phyloP scores from a whole-genome alignment of 2,113 vertebrate species.

The Alosa alosa region DNA sequence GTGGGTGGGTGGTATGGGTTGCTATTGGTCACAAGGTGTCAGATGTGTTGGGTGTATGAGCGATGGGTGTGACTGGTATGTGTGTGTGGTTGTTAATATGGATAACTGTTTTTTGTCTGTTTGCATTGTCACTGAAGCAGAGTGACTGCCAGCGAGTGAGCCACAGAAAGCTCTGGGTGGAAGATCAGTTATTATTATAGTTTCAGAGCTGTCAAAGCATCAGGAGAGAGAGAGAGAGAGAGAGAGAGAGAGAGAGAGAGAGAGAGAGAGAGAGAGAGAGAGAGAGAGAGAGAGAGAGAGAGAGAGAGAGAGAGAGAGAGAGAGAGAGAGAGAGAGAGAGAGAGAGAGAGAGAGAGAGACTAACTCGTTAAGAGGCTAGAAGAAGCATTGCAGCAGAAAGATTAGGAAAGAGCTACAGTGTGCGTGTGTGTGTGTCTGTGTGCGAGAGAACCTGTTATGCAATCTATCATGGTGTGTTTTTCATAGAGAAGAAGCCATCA shows the following conservation, averaged over 20 bases:
- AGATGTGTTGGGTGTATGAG: not conserved
- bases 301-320: not conserved
- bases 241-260: too few species aligned
- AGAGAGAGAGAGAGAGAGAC: not conserved
- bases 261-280: too few species aligned
- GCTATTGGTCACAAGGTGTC: not conserved
- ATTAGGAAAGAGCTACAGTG: constrained; percentile 17
- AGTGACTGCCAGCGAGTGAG: not conserved
- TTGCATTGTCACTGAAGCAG: not conserved
- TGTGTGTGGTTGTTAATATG: not conserved
- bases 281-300: too few species aligned
- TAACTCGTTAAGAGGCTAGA: not conserved
- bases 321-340: constrained; percentile 12
- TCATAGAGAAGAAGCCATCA: too few species aligned
- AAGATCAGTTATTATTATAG: not conserved
- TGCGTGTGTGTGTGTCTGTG: constrained; percentile 2
- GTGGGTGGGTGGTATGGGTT: not conserved
- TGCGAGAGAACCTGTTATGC: not conserved
- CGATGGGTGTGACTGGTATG: not conserved
- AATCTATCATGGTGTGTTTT: too few species aligned
- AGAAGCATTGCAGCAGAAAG: not conserved
- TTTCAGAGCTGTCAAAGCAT: not conserved
- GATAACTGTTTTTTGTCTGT: not conserved
- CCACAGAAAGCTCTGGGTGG: not conserved
- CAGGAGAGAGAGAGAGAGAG: too few species aligned